Conservation (phyloP, 2,113 vertebrate genomes). For the Peromyscus leucopus region DNA sequence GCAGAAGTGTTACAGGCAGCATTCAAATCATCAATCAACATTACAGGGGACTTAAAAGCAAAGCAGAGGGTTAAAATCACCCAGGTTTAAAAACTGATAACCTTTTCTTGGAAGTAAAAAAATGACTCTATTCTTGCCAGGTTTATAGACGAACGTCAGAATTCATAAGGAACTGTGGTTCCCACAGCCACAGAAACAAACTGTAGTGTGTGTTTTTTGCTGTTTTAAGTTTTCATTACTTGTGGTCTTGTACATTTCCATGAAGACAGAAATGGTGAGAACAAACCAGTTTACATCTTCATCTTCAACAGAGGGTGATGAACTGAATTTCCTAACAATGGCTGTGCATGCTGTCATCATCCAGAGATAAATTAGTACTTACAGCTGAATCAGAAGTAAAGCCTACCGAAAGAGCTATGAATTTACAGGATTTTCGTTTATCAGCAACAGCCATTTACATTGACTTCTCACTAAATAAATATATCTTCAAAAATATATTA, state of each 20-base stretch:
- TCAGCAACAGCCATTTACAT: not conserved
- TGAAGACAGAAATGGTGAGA: not conserved
- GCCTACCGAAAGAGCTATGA: not conserved
- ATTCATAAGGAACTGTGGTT: not conserved
- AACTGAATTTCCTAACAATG: conserved; percentile 30
- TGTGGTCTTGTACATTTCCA: not conserved
- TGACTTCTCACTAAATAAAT: conserved; percentile 21
- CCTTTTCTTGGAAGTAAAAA: not conserved
- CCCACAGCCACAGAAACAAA: not conserved
- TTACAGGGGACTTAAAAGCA: not conserved
- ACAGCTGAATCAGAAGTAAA: conserved; percentile 34
- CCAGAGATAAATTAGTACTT: not conserved
- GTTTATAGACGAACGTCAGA: not conserved
- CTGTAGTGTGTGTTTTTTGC: not conserved
- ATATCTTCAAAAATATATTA: not conserved
- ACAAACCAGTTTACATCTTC: not conserved
- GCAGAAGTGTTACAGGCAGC: conserved; percentile 54
- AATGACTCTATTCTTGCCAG: not conserved
- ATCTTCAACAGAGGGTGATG: conserved; percentile 5
- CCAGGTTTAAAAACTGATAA: not conserved
- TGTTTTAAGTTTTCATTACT: not conserved
- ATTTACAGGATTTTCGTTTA: conserved; percentile 8
- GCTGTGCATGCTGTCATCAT: not conserved
- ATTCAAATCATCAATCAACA: not conserved
- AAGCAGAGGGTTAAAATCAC: not conserved